A percentile compares a stretch with the other conserved stretches of the same genome.
Conservation (phyloP, 2,888 invertebrate genomes). For the Eupithecia vulgata region DNA sequence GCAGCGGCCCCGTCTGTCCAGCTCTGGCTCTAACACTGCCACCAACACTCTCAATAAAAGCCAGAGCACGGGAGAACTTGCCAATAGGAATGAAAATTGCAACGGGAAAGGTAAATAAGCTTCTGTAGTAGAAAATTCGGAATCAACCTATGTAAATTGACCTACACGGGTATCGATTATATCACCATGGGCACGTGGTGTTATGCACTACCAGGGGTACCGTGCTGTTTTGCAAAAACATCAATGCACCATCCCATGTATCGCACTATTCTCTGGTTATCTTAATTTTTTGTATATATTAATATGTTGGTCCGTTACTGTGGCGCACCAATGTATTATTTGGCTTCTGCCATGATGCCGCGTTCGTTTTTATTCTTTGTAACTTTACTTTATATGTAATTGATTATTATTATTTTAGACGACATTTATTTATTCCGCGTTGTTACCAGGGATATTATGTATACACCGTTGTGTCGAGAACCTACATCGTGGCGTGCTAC, state of each 20-base stretch:
- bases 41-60: conserved; percentile 79
- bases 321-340: background rate
- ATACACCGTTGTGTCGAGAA: background rate
- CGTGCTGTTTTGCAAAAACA: background rate
- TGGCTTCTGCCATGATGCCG: too few species aligned
- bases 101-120: conserved; percentile 57
- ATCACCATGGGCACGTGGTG: background rate
- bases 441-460: too few species aligned
- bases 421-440: background rate
- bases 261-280: background rate
- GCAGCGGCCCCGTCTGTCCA: conserved; percentile 72
- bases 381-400: background rate
- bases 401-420: background rate
- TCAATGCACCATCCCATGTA: background rate
- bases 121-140: background rate
- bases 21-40: conserved; percentile 56
- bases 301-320: background rate
- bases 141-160: background rate
- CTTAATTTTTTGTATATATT: background rate
- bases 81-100: conserved; percentile 77
- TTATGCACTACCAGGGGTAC: too few species aligned
- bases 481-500: background rate
- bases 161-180: background rate
- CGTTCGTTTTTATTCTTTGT: background rate
- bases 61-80: conserved; percentile 83